A percentile compares a stretch with the other conserved stretches of the same genome.
These are phyloP conservation scores for Odocoileus virginianus DNA, from an alignment of 2,113 vertebrate species.

Conservation along the genomic window DNA sequence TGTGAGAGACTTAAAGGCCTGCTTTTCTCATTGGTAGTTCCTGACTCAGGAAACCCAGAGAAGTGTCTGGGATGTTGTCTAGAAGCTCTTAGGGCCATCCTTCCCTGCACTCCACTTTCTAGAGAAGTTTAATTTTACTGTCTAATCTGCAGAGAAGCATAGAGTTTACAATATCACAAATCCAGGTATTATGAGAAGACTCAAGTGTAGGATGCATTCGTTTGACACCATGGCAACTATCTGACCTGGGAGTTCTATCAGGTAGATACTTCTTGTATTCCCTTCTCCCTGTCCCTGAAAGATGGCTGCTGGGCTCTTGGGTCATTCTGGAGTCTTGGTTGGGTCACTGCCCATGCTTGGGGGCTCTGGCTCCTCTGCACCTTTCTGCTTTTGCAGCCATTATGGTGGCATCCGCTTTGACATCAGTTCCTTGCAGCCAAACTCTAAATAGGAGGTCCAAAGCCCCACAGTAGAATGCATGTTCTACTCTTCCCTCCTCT, in stretches of 20 bases:
- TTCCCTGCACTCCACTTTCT: not conserved
- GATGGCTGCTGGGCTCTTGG: not conserved
- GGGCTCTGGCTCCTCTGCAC: not conserved
- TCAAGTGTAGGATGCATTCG: not conserved
- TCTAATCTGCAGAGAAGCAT: not conserved
- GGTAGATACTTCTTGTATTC: not conserved
- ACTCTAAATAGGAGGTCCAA: not conserved
- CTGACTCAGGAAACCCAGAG: not conserved
- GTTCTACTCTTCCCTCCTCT: not conserved
- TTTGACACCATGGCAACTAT: not conserved
- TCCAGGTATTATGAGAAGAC: not conserved
- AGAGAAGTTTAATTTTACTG: not conserved
- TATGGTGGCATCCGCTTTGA: not conserved
- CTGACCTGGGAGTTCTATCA: not conserved
- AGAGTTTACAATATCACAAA: not conserved
- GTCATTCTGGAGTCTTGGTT: not conserved
- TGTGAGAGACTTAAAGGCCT: not conserved
- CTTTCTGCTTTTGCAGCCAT: not conserved
- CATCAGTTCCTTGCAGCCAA: not conserved
- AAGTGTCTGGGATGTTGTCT: not conserved
- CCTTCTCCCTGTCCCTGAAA: not conserved
- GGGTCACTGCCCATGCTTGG: not conserved
- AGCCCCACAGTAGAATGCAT: not conserved
- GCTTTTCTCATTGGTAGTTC: not conserved
- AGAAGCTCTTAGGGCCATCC: not conserved